These are phyloP conservation scores for Glyphotaelius pellucidus DNA, from an alignment of 2,888 invertebrate genomes.

Conservation along the genomic window DNA sequence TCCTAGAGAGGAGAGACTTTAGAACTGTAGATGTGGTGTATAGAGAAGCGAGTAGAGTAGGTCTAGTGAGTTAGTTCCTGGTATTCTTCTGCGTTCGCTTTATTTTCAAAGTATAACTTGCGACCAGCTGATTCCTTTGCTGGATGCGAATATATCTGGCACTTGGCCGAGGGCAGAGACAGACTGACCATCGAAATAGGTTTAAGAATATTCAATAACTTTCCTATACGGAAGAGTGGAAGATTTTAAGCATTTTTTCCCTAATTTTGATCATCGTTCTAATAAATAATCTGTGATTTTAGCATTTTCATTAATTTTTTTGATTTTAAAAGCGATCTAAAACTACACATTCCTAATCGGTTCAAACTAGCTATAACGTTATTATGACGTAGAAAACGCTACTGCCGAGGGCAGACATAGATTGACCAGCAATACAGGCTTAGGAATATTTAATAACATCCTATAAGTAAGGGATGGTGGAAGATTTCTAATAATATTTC, in stretches of 20 bases:
- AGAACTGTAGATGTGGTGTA: neutral
- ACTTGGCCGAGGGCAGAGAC: conserved; percentile 27
- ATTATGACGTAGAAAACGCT: too few relatives aligned
- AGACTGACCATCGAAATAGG: neutral
- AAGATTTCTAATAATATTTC: too few relatives aligned
- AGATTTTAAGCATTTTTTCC: neutral
- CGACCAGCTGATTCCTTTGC: conserved; percentile 16
- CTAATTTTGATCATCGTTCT: neutral
- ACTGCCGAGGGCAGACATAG: neutral
- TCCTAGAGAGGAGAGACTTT: neutral
- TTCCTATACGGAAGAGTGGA: neutral
- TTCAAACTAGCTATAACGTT: too few relatives aligned
- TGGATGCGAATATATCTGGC: conserved; percentile 36
- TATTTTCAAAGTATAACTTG: conserved; percentile 21
- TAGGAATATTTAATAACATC: too few relatives aligned
- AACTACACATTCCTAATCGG: too few relatives aligned
- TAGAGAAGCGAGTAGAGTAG: neutral
- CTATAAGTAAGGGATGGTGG: too few relatives aligned
- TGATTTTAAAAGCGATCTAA: too few relatives aligned
- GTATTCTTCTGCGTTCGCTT: conserved; percentile 23
- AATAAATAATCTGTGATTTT: too few relatives aligned
- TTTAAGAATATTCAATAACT: neutral
- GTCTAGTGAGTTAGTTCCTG: neutral
- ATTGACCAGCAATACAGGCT: too few relatives aligned
- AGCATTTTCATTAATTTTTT: too few relatives aligned